Conservation (phyloP, 1,140 invertebrate genomes). For the Acromyrmex charruanus region DNA sequence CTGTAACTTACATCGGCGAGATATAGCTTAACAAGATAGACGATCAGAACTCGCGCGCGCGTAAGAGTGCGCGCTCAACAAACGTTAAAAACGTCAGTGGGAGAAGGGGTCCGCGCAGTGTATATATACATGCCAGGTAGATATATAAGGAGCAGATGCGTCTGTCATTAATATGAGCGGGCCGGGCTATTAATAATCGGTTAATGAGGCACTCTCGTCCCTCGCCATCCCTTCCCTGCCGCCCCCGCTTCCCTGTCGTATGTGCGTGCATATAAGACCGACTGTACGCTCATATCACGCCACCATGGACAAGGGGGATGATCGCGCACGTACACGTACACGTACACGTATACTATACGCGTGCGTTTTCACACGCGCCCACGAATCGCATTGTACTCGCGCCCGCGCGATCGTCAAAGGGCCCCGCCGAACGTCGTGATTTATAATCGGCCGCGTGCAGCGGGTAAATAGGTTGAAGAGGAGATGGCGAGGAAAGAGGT, state of each 20-base stretch:
- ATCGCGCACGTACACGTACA: neutral
- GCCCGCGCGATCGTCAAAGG: slow-evolving; percentile 77
- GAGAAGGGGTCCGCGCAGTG: slow-evolving; percentile 5
- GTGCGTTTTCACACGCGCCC: slow-evolving; percentile 11
- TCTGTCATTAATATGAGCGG: slow-evolving; percentile 84
- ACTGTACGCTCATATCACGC: slow-evolving; percentile 56
- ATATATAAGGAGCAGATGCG: slow-evolving; percentile 81
- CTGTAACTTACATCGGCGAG: slow-evolving; percentile 35
- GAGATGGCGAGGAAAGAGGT: neutral
- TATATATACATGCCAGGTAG: slow-evolving; percentile 71
- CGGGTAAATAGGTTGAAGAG: neutral
- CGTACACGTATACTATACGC: slow-evolving; percentile 1
- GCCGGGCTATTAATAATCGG: slow-evolving; percentile 83
- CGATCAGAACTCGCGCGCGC: slow-evolving; percentile 51
- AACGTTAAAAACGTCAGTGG: slow-evolving; percentile 68
- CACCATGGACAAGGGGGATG: slow-evolving; percentile 53
- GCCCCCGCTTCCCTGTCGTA: slow-evolving; percentile 69
- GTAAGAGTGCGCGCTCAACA: slow-evolving; percentile 15
- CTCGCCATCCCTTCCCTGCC: slow-evolving; percentile 61
- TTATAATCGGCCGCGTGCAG: slow-evolving; percentile 75
- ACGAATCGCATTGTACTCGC: slow-evolving; percentile 69
- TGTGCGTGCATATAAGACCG: slow-evolving; percentile 68
- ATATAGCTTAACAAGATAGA: slow-evolving; percentile 54
- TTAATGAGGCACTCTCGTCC: slow-evolving; percentile 82
- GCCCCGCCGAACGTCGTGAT: slow-evolving; percentile 76